Evolutionary conservation across 2,888 invertebrate genomes (phyloP).

Genomic region (Schizotus pectinicornis): DNA sequence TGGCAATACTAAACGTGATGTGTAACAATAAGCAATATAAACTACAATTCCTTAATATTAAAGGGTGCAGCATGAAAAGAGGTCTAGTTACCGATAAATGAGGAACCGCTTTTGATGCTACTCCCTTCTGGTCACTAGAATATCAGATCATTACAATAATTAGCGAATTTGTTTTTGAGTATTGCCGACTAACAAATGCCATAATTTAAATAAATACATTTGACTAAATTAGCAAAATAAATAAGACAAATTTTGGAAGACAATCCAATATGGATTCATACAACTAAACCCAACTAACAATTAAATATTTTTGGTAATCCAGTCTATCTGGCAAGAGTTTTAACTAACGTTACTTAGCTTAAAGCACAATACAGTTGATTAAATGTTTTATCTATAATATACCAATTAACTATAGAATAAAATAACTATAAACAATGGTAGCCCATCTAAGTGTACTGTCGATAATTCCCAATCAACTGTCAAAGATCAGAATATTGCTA

Average conservation of each 20-base stretch:
- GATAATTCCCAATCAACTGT: constrained; percentile 14
- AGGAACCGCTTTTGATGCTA: constrained; percentile 10
- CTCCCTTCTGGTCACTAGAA: constrained; percentile 4
- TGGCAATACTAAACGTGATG: constrained; percentile 23
- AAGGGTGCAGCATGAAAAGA: constrained; percentile 2
- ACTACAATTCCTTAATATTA: not conserved
- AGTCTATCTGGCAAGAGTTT: constrained; percentile 47
- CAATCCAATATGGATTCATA: constrained; percentile 38
- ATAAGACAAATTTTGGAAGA: constrained; percentile 37
- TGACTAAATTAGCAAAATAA: constrained; percentile 23
- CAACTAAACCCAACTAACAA: constrained; percentile 32
- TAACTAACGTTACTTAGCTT: constrained; percentile 30
- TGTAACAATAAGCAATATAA: constrained; percentile 13
- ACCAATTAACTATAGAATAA: constrained; percentile 26
- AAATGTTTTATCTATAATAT: constrained; percentile 27
- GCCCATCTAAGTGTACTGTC: constrained; percentile 7
- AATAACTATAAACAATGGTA: constrained; percentile 24
- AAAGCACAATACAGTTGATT: constrained; percentile 31
- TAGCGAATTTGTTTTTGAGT: constrained; percentile 13
- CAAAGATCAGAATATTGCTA: constrained; percentile 12
- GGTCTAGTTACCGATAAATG: not conserved
- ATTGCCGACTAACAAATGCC: constrained; percentile 16
- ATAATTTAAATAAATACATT: constrained; percentile 21
- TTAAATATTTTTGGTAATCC: constrained; percentile 50
- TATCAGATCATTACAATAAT: constrained; percentile 1